Conservation (phyloP, 2,888 invertebrate genomes). For the Tigriopus californicus region DNA sequence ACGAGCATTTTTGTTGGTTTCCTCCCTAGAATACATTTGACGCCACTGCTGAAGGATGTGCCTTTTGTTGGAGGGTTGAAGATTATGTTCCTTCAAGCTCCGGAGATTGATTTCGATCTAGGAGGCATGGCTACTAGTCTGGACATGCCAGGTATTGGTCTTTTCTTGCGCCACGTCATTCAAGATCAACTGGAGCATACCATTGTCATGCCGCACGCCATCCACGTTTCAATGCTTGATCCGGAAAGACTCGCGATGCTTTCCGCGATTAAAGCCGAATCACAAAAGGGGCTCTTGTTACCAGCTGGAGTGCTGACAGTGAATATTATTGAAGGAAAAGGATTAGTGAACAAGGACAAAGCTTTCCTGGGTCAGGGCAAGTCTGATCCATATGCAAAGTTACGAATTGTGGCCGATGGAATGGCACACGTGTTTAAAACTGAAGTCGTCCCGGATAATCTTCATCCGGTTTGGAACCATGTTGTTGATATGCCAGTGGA, state of each 20-base stretch:
- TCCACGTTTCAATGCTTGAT: neutral
- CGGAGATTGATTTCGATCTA: conserved; percentile 6
- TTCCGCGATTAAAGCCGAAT: neutral
- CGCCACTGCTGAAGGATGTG: neutral
- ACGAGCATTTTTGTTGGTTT: too few species aligned
- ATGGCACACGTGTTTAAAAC: neutral
- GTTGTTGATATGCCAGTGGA: conserved; percentile 3
- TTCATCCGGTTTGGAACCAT: conserved; percentile 3
- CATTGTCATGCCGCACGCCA: conserved; percentile 1
- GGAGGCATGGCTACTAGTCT: neutral
- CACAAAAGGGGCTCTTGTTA: neutral
- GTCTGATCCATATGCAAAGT: conserved; percentile 7
- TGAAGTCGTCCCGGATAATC: neutral
- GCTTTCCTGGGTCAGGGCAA: neutral
- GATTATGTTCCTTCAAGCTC: conserved; percentile 1
- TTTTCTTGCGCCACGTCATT: neutral
- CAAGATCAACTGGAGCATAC: neutral
- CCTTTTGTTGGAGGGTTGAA: conserved; percentile 1
- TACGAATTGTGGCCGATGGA: neutral
- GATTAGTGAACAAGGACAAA: neutral
- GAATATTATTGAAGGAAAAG: conserved; percentile 3
- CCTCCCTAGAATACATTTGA: neutral
- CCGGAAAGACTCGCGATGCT: too few species aligned
- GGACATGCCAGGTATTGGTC: conserved; percentile 2
- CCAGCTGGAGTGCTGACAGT: conserved; percentile 1